phyloP scores from a whole-genome alignment of 2,888 invertebrate species.

The Tolmerus cingulatus region DNA sequence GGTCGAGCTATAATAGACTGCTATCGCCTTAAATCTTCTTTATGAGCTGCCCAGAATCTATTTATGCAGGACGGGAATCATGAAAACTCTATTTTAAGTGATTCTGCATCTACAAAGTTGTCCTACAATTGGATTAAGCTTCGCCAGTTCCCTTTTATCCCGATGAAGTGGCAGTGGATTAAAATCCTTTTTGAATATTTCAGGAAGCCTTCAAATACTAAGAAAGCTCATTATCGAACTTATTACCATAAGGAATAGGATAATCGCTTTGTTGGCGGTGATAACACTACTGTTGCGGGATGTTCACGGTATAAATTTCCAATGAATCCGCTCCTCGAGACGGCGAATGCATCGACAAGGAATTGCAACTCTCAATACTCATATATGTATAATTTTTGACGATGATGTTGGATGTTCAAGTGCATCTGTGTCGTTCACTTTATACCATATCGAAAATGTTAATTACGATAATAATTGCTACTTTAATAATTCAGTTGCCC shows the following conservation, averaged over 20 bases:
- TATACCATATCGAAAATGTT: background rate
- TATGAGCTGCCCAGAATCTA: constrained; percentile 41
- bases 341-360: background rate
- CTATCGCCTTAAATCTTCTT: constrained; percentile 42
- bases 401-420: background rate
- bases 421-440: background rate
- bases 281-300: background rate
- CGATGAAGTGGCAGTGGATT: background rate
- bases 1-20: constrained; percentile 36
- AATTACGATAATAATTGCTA: background rate
- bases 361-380: background rate
- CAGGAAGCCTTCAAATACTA: background rate
- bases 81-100: constrained; percentile 42
- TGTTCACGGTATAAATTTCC: background rate
- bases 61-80: constrained; percentile 41
- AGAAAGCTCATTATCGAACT: constrained; percentile 20
- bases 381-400: background rate
- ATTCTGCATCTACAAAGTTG: constrained; percentile 37
- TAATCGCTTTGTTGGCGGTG: background rate
- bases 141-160: constrained; percentile 15
- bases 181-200: background rate
- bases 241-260: background rate
- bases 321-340: background rate
- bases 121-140: constrained; percentile 45
- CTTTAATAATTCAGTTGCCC: background rate